A percentile compares a stretch with the other conserved stretches of the same genome.
Conservation (phyloP, 1,140 invertebrate genomes). For the Sitophilus oryzae region DNA sequence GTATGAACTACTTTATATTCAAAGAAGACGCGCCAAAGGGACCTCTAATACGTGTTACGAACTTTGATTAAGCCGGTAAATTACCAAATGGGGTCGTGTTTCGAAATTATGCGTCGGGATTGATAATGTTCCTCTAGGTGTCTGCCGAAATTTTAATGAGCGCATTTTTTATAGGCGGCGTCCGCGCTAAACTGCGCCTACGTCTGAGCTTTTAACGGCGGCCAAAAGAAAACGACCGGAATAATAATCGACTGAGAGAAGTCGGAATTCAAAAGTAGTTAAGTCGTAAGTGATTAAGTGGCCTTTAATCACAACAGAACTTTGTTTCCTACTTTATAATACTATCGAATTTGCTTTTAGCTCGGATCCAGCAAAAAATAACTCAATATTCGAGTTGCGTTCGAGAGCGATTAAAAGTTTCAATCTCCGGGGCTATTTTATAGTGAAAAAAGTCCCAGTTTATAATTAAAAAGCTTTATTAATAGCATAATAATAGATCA, state of each 20-base stretch:
- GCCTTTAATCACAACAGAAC: not conserved
- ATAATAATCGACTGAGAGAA: not conserved
- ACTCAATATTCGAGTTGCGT: no score
- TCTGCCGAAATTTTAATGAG: conserved; percentile 20
- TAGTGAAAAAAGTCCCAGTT: no score
- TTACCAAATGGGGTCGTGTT: conserved; percentile 22
- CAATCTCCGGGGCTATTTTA: no score
- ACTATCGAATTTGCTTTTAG: no score
- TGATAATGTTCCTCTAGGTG: conserved; percentile 17
- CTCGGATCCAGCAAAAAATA: no score
- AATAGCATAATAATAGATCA: no score
- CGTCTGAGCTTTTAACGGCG: conserved; percentile 7
- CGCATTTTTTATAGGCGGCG: conserved; percentile 8
- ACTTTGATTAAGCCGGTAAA: conserved; percentile 21
- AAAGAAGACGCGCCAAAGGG: conserved; percentile 16
- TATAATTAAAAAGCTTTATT: no score
- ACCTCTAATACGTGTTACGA: conserved; percentile 21
- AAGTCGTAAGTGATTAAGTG: not conserved
- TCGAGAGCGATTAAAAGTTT: no score
- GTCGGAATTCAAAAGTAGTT: not conserved
- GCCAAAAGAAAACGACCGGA: not conserved
- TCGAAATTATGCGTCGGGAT: conserved; percentile 21
- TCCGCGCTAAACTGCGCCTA: not conserved
- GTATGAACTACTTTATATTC: conserved; percentile 16
- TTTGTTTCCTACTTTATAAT: conserved; percentile 1